Evolutionary conservation across 2,797 vertebrate species (phyloP).

Genomic region (Eptatretus atami): DNA sequence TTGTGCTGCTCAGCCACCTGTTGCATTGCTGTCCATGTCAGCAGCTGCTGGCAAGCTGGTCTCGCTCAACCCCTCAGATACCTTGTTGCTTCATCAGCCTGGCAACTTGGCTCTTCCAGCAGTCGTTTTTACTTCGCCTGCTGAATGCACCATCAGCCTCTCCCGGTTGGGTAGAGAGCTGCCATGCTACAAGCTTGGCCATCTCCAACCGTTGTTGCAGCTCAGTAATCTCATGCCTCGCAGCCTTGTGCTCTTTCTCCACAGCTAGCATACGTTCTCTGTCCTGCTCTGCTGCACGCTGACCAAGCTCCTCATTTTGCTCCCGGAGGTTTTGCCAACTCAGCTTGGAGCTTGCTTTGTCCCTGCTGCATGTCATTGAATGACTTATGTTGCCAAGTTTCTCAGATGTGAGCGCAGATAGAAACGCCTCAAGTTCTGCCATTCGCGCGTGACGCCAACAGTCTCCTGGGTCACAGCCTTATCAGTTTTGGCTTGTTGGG

Average conservation of each 20-base stretch:
- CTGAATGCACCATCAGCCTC: too few species aligned
- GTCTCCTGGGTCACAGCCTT: conserved; percentile 19
- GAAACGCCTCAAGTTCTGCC: conserved; percentile 51
- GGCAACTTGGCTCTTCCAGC: too few species aligned
- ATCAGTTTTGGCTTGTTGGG: conserved; percentile 68
- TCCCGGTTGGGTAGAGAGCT: conserved; percentile 12
- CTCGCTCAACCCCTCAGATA: too few species aligned
- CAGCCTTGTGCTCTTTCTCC: conserved; percentile 20
- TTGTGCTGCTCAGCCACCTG: too few species aligned
- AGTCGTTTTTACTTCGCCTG: too few species aligned
- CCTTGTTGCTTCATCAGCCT: too few species aligned
- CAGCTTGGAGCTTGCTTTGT: too few species aligned
- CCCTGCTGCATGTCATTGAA: too few species aligned
- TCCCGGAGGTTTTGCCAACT: conserved; percentile 12
- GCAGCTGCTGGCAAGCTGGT: too few species aligned
- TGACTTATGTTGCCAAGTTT: conserved; percentile 13
- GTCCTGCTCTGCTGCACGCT: conserved; percentile 52
- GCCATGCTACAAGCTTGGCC: conserved; percentile 56
- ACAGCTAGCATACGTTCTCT: conserved; percentile 29
- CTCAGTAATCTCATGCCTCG: conserved; percentile 34
- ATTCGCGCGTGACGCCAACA: conserved; percentile 45
- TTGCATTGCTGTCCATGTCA: too few species aligned
- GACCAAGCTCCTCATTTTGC: conserved; percentile 37
- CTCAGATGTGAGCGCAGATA: conserved; percentile 52
- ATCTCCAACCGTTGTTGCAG: conserved; percentile 60